Conservation (phyloP, 2,113 vertebrate genomes). For the Hylia prasina region DNA sequence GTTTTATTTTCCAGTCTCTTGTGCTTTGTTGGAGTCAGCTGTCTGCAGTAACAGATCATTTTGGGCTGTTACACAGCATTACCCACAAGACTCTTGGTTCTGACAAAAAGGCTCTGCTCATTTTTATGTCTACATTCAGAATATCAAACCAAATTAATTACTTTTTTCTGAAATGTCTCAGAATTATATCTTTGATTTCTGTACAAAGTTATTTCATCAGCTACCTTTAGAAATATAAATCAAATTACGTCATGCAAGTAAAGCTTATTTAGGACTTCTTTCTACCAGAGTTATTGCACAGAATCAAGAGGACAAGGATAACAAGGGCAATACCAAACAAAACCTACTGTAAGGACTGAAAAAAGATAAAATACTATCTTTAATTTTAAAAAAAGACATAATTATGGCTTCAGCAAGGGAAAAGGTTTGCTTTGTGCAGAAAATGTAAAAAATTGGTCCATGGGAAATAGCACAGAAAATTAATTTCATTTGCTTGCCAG, state of each 20-base stretch:
- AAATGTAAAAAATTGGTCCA: not conserved
- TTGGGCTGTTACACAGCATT: not conserved
- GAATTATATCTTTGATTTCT: not conserved
- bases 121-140: not conserved
- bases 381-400: not conserved
- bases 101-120: not conserved
- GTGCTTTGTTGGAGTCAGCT: not conserved
- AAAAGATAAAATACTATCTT: not conserved
- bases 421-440: not conserved
- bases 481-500: not conserved
- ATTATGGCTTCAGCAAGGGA: not conserved
- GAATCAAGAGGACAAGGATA: not conserved
- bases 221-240: not conserved
- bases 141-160: not conserved
- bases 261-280: not conserved
- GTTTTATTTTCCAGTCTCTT: not conserved
- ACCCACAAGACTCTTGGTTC: not conserved
- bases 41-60: not conserved
- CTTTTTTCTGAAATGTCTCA: not conserved
- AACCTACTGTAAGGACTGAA: not conserved
- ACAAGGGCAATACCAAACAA: not conserved
- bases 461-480: not conserved
- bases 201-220: not conserved
- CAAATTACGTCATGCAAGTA: not conserved
- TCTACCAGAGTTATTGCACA: not conserved